Base-by-base conservation (phyloP, 2,113 vertebrate species). In the Uria lomvia region DNA sequence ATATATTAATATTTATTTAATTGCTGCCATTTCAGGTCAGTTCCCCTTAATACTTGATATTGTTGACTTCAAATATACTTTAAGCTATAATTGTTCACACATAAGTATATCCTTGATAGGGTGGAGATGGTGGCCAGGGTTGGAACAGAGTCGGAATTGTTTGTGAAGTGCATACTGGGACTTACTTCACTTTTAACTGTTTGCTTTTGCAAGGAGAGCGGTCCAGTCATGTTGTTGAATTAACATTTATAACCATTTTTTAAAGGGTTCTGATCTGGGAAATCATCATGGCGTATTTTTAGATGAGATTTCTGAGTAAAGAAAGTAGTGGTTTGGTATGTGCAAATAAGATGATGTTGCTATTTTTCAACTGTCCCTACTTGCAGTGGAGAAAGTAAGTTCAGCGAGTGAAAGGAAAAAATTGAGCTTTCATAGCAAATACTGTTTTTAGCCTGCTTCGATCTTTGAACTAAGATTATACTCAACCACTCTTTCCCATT, bases 231-330 rank as follows among this genome's bases (percentile, higher is more conserved):
- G 92, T 52, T 81, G 71, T 7, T 84, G 62, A 95, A 95, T 85
- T 95, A 77, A 92, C 94, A 96, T 96, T 95, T 96, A 82, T 80
- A 92, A 40, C 77, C 15, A 40, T 66, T 83, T 87, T 76, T 76
- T 71, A 11, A 94, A 90, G 62, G 3, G 11, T 90, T 95, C 78
- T 92, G 96, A 96, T 91, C 79, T 91, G 83, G 59, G 58, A 96
- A 95, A 82, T 95, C 60, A 80, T 70, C 65, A 55, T 56, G 40
- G 49, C 14, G 1, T 95, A 96, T 96, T 96, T 97, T 97, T 97
- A 95, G 94, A 84, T 63, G 66, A 90, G 95, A 93, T 96, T 97
- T 96, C 87, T 94, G 36, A 94, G 92, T 59, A 94, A 93, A 91
- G 86, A 71, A 89, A 97, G 79, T 50, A 73, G 92, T 86, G 92